Percentiles rank a stretch among this genome's conserved stretches.
These are phyloP conservation scores for Thumatha senex DNA, from an alignment of 2,888 invertebrate genomes.

Conservation along the genomic window DNA sequence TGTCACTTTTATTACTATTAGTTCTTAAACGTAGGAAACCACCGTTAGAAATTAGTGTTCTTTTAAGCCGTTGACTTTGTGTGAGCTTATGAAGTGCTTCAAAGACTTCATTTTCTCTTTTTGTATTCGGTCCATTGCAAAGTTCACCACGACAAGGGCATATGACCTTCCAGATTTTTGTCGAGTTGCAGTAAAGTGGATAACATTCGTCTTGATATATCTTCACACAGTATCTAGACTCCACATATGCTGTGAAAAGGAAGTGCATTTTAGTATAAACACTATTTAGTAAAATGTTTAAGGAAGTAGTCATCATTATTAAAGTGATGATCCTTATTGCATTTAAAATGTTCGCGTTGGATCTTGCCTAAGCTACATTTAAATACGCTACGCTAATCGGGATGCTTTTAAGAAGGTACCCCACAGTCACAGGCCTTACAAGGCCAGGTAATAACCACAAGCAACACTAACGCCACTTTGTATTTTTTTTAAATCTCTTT, in stretches of 20 bases:
- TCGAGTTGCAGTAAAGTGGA: slow-evolving; percentile 68
- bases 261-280: not conserved
- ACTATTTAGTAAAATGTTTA: not conserved
- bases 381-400: too few species aligned
- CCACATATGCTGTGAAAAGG: slow-evolving; percentile 60
- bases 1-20: slow-evolving; percentile 12
- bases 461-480: too few species aligned
- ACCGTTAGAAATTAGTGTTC: slow-evolving; percentile 29
- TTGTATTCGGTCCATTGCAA: slow-evolving; percentile 68
- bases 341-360: too few species aligned
- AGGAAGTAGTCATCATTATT: not conserved
- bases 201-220: slow-evolving; percentile 77
- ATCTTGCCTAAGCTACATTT: too few species aligned
- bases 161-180: slow-evolving; percentile 69
- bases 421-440: too few species aligned
- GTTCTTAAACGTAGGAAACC: slow-evolving; percentile 26
- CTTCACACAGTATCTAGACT: slow-evolving; percentile 73
- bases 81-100: slow-evolving; percentile 44
- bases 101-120: slow-evolving; percentile 65
- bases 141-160: slow-evolving; percentile 73
- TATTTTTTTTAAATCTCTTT: too few species aligned
- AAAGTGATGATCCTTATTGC: too few species aligned
- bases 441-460: too few species aligned
- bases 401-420: too few species aligned
- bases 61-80: slow-evolving; percentile 39